These are phyloP conservation scores for Magallana ariakensis DNA, from an alignment of 1,140 invertebrate genomes.

Conservation along the genomic window DNA sequence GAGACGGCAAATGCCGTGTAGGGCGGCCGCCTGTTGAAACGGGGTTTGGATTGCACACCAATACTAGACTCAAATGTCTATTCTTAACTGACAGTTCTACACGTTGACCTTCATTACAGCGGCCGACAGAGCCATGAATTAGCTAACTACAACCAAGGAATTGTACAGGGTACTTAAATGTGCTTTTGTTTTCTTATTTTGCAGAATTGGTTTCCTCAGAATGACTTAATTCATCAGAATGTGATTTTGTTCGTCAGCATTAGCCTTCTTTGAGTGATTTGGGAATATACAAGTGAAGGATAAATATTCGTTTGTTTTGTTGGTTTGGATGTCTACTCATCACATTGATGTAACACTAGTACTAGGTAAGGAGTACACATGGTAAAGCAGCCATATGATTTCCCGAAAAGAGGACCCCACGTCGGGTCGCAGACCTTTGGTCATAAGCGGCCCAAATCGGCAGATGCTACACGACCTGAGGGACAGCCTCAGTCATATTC, in stretches of 20 bases:
- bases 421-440: constrained; percentile 70
- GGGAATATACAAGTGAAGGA: background rate
- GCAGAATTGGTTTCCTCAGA: background rate
- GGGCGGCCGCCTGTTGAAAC: too few species aligned
- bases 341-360: background rate
- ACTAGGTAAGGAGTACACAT: constrained; percentile 7
- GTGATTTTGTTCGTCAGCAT: constrained; percentile 8
- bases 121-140: background rate
- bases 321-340: background rate
- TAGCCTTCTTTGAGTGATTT: background rate
- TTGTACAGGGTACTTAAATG: background rate
- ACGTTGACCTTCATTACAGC: background rate
- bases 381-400: constrained; percentile 35
- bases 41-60: too few species aligned
- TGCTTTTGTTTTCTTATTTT: background rate
- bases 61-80: background rate
- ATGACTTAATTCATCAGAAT: constrained; percentile 8
- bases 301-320: background rate
- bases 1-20: background rate
- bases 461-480: constrained; percentile 77
- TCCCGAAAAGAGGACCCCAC: constrained; percentile 53
- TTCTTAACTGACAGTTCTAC: background rate
- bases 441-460: constrained; percentile 72
- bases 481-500: constrained; percentile 74
- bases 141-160: too few species aligned